Conservation (phyloP, 1,140 invertebrate genomes). For the Cheumatopsyche charites region DNA sequence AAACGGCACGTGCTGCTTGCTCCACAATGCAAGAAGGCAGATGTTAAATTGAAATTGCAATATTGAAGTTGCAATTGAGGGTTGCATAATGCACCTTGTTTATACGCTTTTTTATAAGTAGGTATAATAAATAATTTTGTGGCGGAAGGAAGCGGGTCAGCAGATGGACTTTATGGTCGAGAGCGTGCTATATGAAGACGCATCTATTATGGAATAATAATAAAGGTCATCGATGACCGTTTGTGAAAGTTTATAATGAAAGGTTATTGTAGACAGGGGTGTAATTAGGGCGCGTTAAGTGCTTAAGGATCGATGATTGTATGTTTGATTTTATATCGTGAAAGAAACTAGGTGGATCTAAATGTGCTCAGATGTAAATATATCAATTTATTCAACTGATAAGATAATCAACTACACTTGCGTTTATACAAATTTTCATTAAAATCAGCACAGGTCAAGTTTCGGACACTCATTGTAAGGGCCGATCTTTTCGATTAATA, state of each 20-base stretch:
- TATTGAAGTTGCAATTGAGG: too few species aligned
- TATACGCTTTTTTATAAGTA: neutral
- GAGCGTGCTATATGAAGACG: slow-evolving; percentile 24
- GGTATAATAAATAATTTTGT: neutral
- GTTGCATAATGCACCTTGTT: neutral
- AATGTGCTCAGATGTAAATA: too few species aligned
- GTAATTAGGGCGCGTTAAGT: neutral
- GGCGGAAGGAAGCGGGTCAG: neutral
- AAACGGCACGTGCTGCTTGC: slow-evolving; percentile 8
- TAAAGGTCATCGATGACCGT: slow-evolving; percentile 22
- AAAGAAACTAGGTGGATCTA: too few species aligned
- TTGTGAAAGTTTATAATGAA: slow-evolving; percentile 4
- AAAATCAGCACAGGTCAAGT: too few species aligned
- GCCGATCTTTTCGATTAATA: too few species aligned
- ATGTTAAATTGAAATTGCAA: neutral
- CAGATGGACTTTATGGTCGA: slow-evolving; percentile 18
- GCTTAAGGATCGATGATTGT: neutral
- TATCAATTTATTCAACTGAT: too few species aligned
- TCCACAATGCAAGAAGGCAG: neutral
- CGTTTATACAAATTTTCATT: too few species aligned
- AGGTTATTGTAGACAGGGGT: neutral
- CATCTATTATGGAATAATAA: neutral
- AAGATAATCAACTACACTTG: too few species aligned
- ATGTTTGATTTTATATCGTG: too few species aligned
- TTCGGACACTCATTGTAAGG: too few species aligned